Conservation (phyloP, 2,113 vertebrate species). For the Chrysemys picta region DNA sequence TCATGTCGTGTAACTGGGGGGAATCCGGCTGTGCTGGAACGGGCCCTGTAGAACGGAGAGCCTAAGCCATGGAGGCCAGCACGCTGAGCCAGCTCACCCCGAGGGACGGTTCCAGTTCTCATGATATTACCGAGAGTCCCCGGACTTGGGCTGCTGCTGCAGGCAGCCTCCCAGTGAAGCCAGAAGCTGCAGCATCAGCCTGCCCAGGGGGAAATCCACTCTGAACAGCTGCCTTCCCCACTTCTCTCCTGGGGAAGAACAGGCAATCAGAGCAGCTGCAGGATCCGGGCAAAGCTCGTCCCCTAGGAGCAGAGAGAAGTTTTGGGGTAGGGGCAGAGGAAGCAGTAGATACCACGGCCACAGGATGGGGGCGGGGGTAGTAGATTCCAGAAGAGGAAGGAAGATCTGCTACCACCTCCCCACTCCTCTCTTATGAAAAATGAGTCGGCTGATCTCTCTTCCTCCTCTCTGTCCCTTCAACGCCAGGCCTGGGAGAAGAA, state of each 20-base stretch:
- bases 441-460: neutral
- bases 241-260: neutral
- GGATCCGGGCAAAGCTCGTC: neutral
- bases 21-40: neutral
- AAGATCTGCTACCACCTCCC: neutral
- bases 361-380: too few relatives aligned
- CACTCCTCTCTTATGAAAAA: neutral
- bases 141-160: neutral
- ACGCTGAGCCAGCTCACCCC: neutral
- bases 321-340: neutral
- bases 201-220: neutral
- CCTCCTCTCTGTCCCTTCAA: too few relatives aligned
- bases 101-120: neutral
- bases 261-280: neutral
- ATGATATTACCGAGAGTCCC: neutral
- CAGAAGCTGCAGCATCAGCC: neutral
- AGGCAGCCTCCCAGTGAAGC: neutral
- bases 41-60: neutral
- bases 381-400: neutral
- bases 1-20: neutral
- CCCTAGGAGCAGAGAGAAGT: neutral
- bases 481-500: neutral
- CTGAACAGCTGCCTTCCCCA: neutral
- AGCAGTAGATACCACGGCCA: neutral
- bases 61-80: neutral